Percentiles rank a stretch among this genome's conserved stretches.
Evolutionary conservation across 2,888 invertebrate genomes (phyloP).

Genomic region (Hedychridium roseum): DNA sequence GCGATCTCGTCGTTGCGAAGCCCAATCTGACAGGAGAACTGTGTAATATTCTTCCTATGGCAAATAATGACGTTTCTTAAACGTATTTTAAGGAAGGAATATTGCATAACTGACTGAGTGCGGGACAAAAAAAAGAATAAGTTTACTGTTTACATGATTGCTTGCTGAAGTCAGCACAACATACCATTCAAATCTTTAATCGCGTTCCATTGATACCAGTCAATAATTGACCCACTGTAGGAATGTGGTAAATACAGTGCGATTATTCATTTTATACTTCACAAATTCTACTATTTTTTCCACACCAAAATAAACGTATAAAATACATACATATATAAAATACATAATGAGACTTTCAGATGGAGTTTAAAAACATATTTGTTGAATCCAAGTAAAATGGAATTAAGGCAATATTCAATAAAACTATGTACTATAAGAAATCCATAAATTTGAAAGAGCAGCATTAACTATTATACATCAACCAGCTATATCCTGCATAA

Average conservation of each 20-base stretch:
- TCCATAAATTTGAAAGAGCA: slow-evolving; percentile 30
- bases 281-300: neutral
- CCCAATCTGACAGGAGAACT: neutral
- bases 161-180: neutral
- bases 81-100: neutral
- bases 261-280: neutral
- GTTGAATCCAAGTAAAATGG: neutral
- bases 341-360: too few relatives aligned
- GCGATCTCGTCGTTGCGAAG: neutral
- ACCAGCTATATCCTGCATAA: slow-evolving; percentile 39
- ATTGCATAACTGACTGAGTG: too few relatives aligned
- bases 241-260: neutral
- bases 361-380: neutral
- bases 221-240: neutral
- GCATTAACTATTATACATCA: slow-evolving; percentile 37
- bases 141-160: neutral
- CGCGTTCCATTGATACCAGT: neutral
- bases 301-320: neutral
- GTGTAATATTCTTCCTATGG: neutral
- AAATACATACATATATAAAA: neutral
- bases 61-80: neutral
- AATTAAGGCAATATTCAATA: neutral
- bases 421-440: slow-evolving; percentile 6
- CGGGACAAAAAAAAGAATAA: neutral
- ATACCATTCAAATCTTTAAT: neutral